phyloP scores from a whole-genome alignment of 2,888 invertebrate species.

The Ditula angustiorana region DNA sequence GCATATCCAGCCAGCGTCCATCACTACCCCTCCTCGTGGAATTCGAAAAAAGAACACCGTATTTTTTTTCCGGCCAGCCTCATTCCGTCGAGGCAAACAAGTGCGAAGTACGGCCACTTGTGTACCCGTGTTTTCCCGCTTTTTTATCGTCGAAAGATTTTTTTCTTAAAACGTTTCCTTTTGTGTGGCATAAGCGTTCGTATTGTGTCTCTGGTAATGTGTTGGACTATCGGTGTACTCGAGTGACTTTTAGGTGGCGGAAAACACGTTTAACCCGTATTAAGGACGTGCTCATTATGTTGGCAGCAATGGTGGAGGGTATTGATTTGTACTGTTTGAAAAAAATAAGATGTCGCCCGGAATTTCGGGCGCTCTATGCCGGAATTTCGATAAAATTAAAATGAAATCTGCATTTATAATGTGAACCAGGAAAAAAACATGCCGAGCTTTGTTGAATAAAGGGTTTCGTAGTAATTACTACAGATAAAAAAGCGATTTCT shows the following conservation, averaged over 20 bases:
- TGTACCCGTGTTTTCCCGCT: slow-evolving; percentile 40
- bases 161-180: slow-evolving; percentile 47
- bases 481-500: no score
- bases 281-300: slow-evolving; percentile 12
- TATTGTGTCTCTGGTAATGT: slow-evolving; percentile 44
- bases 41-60: slow-evolving; percentile 43
- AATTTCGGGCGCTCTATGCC: background rate
- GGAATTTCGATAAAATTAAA: no score
- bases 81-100: slow-evolving; percentile 43
- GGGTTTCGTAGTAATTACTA: no score
- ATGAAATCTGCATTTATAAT: no score
- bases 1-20: background rate
- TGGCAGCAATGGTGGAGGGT: slow-evolving; percentile 2
- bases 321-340: slow-evolving; percentile 5
- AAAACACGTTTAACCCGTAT: slow-evolving; percentile 28
- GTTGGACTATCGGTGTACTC: slow-evolving; percentile 39
- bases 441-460: no score
- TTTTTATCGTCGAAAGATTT: slow-evolving; percentile 40
- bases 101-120: slow-evolving; percentile 44
- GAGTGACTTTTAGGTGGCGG: slow-evolving; percentile 21
- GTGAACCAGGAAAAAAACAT: no score
- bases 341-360: background rate
- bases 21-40: slow-evolving; percentile 35
- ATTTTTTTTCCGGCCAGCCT: slow-evolving; percentile 40
- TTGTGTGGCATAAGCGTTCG: slow-evolving; percentile 44